These are phyloP conservation scores for Antedon mediterranea DNA, from an alignment of 53 echinoderm and acorn worm species.

Conservation along the genomic window DNA sequence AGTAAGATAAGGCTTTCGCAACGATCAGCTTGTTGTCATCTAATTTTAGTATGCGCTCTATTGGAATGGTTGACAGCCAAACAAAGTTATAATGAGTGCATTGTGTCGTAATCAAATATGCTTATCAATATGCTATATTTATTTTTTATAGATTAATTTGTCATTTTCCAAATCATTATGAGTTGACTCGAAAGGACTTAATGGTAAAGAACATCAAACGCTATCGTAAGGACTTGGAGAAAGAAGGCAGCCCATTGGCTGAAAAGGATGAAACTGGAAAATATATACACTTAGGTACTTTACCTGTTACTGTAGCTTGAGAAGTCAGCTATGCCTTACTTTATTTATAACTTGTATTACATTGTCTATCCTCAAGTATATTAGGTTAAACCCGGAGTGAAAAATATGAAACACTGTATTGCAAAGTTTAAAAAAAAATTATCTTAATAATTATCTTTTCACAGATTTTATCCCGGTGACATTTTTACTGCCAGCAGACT, in stretches of 20 bases:
- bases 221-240: conserved; percentile 89
- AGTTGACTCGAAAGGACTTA: conserved; percentile 82
- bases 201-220: conserved; percentile 97
- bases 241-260: conserved; percentile 83
- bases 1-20: conserved; percentile 31
- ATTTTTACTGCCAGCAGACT: conserved; percentile 89
- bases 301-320: too few species aligned
- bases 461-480: conserved; percentile 93
- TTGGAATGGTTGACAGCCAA: too few species aligned
- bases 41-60: too few species aligned
- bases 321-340: too few species aligned
- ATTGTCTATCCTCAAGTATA: too few species aligned
- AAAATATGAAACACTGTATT: too few species aligned
- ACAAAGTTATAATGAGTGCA: too few species aligned
- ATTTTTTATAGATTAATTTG: conserved; percentile 50
- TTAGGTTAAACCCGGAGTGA: too few species aligned
- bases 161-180: conserved; percentile 93
- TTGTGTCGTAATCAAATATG: too few species aligned
- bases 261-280: conserved; percentile 97
- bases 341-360: too few species aligned
- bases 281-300: conserved; percentile 75
- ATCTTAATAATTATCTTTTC: conserved; percentile 1
- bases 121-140: too few species aligned
- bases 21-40: too few species aligned
- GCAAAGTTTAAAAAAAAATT: neutral